Evolutionary conservation across 2,113 vertebrate species (phyloP).

Genomic region (Sula dactylatra): DNA sequence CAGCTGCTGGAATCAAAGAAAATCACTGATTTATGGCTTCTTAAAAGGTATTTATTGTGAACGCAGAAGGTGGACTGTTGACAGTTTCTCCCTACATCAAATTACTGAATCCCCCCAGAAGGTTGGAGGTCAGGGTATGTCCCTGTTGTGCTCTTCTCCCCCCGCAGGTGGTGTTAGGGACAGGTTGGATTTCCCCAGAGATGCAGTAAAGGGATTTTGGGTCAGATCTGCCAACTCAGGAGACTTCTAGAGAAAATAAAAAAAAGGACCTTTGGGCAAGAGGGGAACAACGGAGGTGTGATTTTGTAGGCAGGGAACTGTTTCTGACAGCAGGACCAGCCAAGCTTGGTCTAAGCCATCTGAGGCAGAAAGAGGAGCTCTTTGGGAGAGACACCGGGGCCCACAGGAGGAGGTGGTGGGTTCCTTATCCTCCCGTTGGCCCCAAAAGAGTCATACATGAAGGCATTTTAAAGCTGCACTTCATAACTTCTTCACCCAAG

Average conservation of each 20-base stretch:
- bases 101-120: not conserved
- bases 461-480: not conserved
- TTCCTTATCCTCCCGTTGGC: rapidly evolving
- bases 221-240: not conserved
- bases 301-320: not conserved
- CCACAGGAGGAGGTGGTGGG: not conserved
- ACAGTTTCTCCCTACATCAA: too few species aligned
- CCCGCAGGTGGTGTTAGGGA: rapidly evolving
- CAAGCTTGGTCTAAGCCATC: not conserved
- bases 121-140: not conserved
- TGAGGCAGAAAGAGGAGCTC: not conserved
- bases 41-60: not conserved
- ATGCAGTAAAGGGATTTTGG: not conserved
- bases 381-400: not conserved
- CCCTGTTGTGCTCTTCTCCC: not conserved
- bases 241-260: not conserved
- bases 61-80: not conserved
- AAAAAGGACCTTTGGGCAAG: not conserved
- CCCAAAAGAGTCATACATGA: not conserved
- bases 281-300: rapidly evolving
- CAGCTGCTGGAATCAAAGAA: not conserved
- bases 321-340: not conserved
- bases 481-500: not conserved
- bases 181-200: not conserved
- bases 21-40: not conserved